Evolutionary conservation across 2,888 invertebrate species (phyloP).

Genomic region (Lithophane ornitopus): DNA sequence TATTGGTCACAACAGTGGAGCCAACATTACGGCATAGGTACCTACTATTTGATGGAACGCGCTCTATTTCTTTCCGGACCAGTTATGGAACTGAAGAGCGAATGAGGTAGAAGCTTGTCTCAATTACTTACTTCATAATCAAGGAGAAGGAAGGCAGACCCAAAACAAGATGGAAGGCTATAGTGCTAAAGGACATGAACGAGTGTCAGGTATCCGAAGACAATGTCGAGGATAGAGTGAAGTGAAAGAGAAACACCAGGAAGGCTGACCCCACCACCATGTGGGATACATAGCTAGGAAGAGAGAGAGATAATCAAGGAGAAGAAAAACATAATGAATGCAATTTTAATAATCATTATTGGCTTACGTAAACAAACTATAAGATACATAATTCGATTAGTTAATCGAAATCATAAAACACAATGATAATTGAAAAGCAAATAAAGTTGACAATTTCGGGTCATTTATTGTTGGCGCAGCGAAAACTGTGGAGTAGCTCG

Average conservation of each 20-base stretch:
- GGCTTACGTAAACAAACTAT: conserved; percentile 4
- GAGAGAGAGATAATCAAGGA: not conserved
- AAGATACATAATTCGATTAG: conserved; percentile 2
- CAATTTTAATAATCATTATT: not conserved
- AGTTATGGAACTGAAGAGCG: not conserved
- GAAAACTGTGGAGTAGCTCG: conserved; percentile 63
- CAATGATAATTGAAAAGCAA: conserved; percentile 65
- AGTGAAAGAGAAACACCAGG: no score
- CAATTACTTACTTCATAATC: not conserved
- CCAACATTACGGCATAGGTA: no score
- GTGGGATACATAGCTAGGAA: no score
- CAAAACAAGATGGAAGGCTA: no score
- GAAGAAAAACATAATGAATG: not conserved
- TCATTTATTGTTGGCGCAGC: conserved; percentile 62
- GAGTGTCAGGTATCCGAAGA: no score
- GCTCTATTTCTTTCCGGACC: not conserved
- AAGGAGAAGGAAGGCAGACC: not conserved
- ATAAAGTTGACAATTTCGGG: conserved; percentile 63
- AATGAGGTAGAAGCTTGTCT: not conserved
- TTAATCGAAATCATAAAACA: conserved; percentile 49
- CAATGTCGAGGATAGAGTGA: no score
- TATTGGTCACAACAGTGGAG: no score
- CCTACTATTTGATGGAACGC: no score
- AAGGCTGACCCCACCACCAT: no score
- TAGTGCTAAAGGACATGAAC: no score